Evolutionary conservation across 2,113 vertebrate genomes (phyloP), one percentile per base, ranked within the genome.

Genomic region (Bos indicus): DNA sequence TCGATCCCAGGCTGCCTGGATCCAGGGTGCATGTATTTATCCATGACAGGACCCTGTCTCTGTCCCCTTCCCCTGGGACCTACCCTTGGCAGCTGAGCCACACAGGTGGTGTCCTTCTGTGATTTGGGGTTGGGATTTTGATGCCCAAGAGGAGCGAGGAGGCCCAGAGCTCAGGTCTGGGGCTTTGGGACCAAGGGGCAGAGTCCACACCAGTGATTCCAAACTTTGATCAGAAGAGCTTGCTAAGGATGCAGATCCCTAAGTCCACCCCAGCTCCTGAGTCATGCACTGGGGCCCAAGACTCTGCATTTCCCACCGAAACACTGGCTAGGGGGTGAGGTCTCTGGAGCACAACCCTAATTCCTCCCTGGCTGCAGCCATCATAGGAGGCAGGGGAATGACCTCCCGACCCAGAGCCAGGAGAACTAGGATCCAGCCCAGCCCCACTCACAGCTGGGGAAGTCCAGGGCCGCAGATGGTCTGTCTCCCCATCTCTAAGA

Each of bases 271-370:
- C 13, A 64, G 77, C 48, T 36, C 16, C 59, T 2, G 36, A 82
- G 60, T 7, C 7, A 5, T 87, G 33, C 59, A 1, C 1, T 9
- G 15, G 51, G 51, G 46, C 84, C 64, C 54, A 15, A 19, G 92
- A 51, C 30, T 43, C 85, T 89, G 60, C 43, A 48, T 28, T 23
- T 14, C 25, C 26, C 40, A 23, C 0, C 23, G 21, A 90, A 56
- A 59, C n/a, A 74, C 17, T 5, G 25, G 54, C 40, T 19, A n/a
- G 15, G 13, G 6, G 12, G 5, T 12, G 46, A 90, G 71, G 57
- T 6, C 33, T 40, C 9, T 3, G 25, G 33, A 17, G 3, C 3
- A 2, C 11, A 3, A 2, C 6, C 30, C n/a, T 14, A 2, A 59
- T 4, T 36, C 26, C 90, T n/a, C 46, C 78, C 56, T n/a, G 14